Conservation (phyloP, 2,113 vertebrate genomes). For the Camelus dromedarius region DNA sequence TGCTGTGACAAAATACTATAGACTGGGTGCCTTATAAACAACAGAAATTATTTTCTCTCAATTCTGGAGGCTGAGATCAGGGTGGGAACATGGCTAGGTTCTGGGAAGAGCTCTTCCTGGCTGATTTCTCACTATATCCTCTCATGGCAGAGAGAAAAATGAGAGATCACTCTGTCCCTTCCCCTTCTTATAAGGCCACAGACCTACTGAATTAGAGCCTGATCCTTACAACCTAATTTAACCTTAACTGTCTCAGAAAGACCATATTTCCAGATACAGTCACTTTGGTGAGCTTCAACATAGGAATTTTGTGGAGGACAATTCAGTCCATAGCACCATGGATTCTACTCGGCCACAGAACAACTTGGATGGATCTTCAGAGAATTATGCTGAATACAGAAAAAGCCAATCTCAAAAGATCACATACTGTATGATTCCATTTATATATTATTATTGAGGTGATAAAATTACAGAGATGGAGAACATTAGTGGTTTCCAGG, state of each 20-base stretch:
- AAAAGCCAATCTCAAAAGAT: neutral
- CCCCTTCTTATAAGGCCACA: neutral
- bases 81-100: neutral
- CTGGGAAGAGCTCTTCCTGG: neutral
- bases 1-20: neutral
- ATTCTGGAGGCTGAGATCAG: neutral
- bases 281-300: neutral
- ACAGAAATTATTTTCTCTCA: neutral
- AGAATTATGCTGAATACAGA: neutral
- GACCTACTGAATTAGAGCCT: neutral
- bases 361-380: neutral
- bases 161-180: neutral
- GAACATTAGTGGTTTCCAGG: neutral
- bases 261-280: neutral
- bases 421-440: neutral
- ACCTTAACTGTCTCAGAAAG: neutral
- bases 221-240: neutral
- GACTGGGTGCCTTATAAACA: neutral
- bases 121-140: neutral
- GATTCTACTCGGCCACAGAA: neutral
- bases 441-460: neutral
- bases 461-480: neutral
- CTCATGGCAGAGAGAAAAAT: neutral
- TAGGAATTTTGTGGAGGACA: neutral
- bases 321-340: neutral